Percentiles rank a stretch among this genome's conserved stretches.
Evolutionary conservation across 2,113 vertebrate genomes (phyloP).

Genomic region (Eupsittula cactorum): DNA sequence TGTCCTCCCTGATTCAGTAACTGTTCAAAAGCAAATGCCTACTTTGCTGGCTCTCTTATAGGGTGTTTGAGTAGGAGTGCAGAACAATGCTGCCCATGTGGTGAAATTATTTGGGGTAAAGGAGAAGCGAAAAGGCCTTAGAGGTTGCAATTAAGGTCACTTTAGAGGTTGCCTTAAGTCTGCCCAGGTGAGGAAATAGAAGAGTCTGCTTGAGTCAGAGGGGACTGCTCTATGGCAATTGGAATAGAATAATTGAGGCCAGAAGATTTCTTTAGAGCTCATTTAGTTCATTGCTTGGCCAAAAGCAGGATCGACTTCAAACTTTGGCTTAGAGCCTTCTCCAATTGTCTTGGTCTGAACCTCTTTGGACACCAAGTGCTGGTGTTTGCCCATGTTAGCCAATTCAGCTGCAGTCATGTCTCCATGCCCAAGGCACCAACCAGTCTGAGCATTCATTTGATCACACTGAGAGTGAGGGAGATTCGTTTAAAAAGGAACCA

Average conservation of each 20-base stretch:
- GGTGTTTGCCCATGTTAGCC: neutral
- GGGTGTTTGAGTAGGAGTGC: neutral
- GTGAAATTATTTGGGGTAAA: neutral
- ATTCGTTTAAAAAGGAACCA: neutral
- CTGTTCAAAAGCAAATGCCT: neutral
- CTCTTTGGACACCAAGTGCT: too few species aligned
- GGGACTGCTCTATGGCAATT: neutral
- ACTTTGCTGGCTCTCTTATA: neutral
- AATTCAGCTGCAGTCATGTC: neutral
- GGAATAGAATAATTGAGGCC: neutral
- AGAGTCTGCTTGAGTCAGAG: neutral
- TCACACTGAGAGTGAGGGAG: neutral
- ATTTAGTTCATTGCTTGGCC: neutral
- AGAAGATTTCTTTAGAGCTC: neutral
- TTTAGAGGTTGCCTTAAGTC: neutral
- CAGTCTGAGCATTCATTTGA: neutral
- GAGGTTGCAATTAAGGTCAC: neutral
- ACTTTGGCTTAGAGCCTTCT: neutral
- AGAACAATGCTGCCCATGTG: accelerated
- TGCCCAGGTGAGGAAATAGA: neutral
- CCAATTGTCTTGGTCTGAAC: neutral
- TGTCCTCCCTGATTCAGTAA: neutral
- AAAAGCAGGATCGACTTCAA: neutral
- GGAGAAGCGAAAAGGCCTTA: neutral
- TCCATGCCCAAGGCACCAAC: neutral